Evolutionary conservation across 1,140 invertebrate species (phyloP).

Genomic region (Pseudomyrmex concolor): DNA sequence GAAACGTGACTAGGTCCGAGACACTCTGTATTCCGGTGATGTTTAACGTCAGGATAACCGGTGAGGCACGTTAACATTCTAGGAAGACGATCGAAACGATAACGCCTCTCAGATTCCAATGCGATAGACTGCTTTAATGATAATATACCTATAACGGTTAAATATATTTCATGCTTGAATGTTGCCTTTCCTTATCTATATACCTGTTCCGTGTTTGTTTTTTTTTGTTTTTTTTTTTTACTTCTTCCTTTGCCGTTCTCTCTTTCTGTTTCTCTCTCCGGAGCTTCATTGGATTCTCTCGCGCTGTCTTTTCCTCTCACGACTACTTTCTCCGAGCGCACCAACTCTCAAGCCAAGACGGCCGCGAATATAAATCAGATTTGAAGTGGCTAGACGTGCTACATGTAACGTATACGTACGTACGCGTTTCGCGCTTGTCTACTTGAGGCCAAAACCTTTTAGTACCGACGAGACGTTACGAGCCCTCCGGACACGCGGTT

Average conservation of each 20-base stretch:
- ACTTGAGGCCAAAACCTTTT: constrained; percentile 40
- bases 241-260: constrained; percentile 34
- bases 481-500: constrained; percentile 37
- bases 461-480: constrained; percentile 30
- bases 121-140: constrained; percentile 66
- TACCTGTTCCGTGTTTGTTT: constrained; percentile 19
- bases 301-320: constrained; percentile 33
- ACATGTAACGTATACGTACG: constrained; percentile 13
- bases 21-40: background rate
- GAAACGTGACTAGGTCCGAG: background rate
- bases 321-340: constrained; percentile 48
- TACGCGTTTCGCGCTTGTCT: constrained; percentile 60
- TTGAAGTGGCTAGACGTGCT: constrained; percentile 66
- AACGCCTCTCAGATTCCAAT: constrained; percentile 39
- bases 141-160: constrained; percentile 67
- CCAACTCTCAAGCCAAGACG: constrained; percentile 50
- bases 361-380: constrained; percentile 73
- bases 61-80: constrained; percentile 22
- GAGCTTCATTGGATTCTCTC: constrained; percentile 46
- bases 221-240: background rate
- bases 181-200: constrained; percentile 43
- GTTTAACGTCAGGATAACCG: constrained; percentile 3
- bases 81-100: constrained; percentile 16
- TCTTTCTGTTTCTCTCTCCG: constrained; percentile 23
- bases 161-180: constrained; percentile 63